Evolutionary conservation across 2,797 vertebrate genomes (phyloP).

Genomic region (Podargus strigoides): DNA sequence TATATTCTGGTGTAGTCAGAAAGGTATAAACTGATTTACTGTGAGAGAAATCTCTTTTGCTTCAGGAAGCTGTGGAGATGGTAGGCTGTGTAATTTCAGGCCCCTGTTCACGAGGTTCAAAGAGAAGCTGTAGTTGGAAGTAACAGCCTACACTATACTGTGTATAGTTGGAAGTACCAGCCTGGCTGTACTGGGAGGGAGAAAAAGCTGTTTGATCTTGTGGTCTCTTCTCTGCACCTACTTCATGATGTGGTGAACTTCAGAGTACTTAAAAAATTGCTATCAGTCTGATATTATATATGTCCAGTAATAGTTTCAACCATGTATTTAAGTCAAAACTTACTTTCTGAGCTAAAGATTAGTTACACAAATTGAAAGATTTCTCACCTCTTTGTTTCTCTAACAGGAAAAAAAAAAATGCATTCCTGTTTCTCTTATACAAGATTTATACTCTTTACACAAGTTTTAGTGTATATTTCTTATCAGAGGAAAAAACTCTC

Average conservation of each 20-base stretch:
- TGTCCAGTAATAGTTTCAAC: background rate
- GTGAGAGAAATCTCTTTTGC: background rate
- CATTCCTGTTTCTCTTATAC: background rate
- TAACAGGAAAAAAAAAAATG: background rate
- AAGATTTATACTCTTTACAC: background rate
- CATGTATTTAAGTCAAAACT: background rate
- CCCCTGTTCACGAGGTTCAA: background rate
- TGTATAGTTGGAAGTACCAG: background rate
- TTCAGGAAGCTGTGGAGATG: background rate
- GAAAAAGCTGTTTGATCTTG: background rate
- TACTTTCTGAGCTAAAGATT: slow-evolving; percentile 5
- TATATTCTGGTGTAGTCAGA: slow-evolving; percentile 6
- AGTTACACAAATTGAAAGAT: background rate
- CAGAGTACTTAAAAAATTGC: background rate
- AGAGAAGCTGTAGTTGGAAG: background rate
- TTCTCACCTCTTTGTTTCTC: background rate
- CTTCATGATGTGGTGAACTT: background rate
- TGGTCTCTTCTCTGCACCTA: background rate
- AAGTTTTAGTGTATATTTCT: background rate
- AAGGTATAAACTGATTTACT: slow-evolving; percentile 31
- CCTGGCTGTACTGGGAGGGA: background rate
- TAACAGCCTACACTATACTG: background rate
- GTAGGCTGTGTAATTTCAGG: background rate
- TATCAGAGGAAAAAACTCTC: background rate
- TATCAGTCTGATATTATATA: background rate